A percentile compares a stretch with the other conserved stretches of the same genome.
phyloP scores from a whole-genome alignment of 2,888 invertebrate genomes.

The Eupithecia vulgata region DNA sequence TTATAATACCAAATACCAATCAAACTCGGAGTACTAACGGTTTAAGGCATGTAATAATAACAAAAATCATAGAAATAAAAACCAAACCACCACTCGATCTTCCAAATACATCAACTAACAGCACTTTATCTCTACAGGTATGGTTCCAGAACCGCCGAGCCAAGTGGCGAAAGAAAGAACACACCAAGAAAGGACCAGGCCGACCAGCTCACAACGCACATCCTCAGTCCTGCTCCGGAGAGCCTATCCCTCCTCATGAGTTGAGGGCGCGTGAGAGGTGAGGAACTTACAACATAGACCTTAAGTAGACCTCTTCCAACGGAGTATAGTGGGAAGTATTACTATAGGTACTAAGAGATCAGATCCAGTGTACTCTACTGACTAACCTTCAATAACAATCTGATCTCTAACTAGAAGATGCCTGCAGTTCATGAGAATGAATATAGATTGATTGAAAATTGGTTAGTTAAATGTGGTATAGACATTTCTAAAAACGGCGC shows the following conservation, averaged over 20 bases:
- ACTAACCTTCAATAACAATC: too few species aligned
- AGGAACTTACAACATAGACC: slow-evolving; percentile 71
- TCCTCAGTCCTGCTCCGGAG: slow-evolving; percentile 98
- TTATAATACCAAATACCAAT: too few species aligned
- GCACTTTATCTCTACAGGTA: slow-evolving; percentile 86
- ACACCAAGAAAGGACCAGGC: slow-evolving; percentile 99
- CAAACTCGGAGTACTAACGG: too few species aligned
- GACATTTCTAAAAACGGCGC: too few species aligned
- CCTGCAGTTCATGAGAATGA: too few species aligned
- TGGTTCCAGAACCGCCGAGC: slow-evolving; percentile 99
- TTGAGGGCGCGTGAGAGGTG: slow-evolving; percentile 91
- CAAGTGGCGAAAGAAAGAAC: slow-evolving; percentile 99
- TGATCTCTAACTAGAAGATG: too few species aligned
- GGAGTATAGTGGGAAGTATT: background rate
- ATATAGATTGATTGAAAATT: too few species aligned
- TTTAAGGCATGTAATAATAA: too few species aligned
- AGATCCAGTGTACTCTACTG: too few species aligned
- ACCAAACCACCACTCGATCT: background rate
- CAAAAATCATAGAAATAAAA: background rate
- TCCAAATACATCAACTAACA: background rate
- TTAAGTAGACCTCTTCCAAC: slow-evolving; percentile 7
- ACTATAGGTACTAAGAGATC: too few species aligned
- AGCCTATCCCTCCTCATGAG: slow-evolving; percentile 97
- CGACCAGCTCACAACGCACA: slow-evolving; percentile 99
- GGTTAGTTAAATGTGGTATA: background rate